A percentile compares a stretch with the other conserved stretches of the same genome.
Conservation (phyloP, 2,113 vertebrate genomes). For the Tauraco erythrolophus region DNA sequence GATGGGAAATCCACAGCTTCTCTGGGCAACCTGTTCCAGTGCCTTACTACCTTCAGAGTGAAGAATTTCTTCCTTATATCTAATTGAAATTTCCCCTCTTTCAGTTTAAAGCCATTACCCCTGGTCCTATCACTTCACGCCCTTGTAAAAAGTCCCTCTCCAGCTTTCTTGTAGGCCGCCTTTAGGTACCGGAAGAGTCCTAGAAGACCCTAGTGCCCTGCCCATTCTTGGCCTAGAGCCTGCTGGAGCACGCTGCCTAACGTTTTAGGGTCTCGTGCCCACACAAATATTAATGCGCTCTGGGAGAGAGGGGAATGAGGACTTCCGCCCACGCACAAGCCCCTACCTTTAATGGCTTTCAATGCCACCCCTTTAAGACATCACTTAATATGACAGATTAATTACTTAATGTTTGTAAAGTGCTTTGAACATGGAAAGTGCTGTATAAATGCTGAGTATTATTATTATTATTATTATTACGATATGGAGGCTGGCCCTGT, state of each 20-base stretch:
- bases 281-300: not conserved
- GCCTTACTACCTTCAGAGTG: no score
- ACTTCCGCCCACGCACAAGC: not conserved
- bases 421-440: slow-evolving; percentile 55
- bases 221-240: not conserved
- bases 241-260: not conserved
- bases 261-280: not conserved
- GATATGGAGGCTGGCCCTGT: not conserved
- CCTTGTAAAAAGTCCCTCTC: no score
- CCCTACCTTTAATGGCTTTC: slow-evolving; percentile 41
- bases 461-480: slow-evolving; percentile 27
- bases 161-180: no score
- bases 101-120: no score
- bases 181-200: no score
- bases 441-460: slow-evolving; percentile 36
- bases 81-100: no score
- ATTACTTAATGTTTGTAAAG: slow-evolving; percentile 62
- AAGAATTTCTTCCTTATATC: no score
- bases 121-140: no score
- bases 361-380: slow-evolving; percentile 2
- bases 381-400: slow-evolving; percentile 46
- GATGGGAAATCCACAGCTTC: no score
- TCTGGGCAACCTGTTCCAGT: no score
- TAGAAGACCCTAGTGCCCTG: no score
- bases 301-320: not conserved